phyloP scores from a whole-genome alignment of 1,140 invertebrate genomes.

The Sweltsa coloradensis region DNA sequence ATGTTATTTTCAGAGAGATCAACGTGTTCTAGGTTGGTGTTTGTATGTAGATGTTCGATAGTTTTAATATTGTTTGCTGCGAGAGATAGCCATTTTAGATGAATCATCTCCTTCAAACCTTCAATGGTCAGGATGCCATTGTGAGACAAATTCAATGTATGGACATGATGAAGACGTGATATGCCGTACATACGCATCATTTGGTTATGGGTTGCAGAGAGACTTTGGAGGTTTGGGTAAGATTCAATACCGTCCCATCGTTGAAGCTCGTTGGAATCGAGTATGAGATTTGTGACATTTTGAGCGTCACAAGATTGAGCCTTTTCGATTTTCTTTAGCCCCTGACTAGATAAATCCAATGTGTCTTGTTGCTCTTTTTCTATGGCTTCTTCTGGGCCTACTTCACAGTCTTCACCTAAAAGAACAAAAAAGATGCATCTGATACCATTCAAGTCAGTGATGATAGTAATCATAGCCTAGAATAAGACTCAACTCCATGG shows the following conservation, averaged over 20 bases:
- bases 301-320: slow-evolving; percentile 21
- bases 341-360: slow-evolving; percentile 30
- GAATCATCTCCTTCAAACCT: slow-evolving; percentile 69
- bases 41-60: slow-evolving; percentile 75
- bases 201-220: slow-evolving; percentile 73
- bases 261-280: slow-evolving; percentile 78
- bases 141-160: slow-evolving; percentile 69
- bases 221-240: slow-evolving; percentile 66
- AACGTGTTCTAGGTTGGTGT: slow-evolving; percentile 63
- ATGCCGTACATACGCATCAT: slow-evolving; percentile 78
- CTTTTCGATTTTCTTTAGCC: slow-evolving; percentile 31
- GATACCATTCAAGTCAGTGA: no score
- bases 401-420: no score
- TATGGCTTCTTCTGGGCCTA: no score
- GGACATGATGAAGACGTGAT: slow-evolving; percentile 60
- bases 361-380: slow-evolving; percentile 24
- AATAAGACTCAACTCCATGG: no score
- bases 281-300: slow-evolving; percentile 57
- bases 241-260: slow-evolving; percentile 77
- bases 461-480: no score
- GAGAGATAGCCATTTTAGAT: slow-evolving; percentile 63
- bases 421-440: no score
- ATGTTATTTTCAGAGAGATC: slow-evolving; percentile 86
- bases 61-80: slow-evolving; percentile 63
- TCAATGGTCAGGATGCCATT: slow-evolving; percentile 82